Percentiles rank a stretch among this genome's conserved stretches.
These are phyloP conservation scores for Wasmannia auropunctata DNA, from an alignment of 1,140 invertebrate genomes.

Conservation along the genomic window DNA sequence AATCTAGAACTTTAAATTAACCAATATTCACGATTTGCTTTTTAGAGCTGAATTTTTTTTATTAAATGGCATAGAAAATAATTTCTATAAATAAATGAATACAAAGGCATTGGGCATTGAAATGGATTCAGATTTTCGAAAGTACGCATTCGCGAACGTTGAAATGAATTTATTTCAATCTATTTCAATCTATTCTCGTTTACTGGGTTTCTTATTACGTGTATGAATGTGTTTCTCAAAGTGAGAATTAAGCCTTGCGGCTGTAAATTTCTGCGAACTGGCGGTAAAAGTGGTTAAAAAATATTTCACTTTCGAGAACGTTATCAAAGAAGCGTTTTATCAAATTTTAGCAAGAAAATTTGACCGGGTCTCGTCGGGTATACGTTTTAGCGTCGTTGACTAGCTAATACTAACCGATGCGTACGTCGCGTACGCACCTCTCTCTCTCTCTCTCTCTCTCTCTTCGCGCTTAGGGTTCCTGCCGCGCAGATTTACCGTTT, in stretches of 20 bases:
- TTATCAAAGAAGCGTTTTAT: conserved; percentile 41
- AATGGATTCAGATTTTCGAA: no score
- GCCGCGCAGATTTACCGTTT: conserved; percentile 87
- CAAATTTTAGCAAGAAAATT: conserved; percentile 56
- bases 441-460: background rate
- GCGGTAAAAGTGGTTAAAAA: conserved; percentile 26
- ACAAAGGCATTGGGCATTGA: no score
- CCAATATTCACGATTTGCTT: no score
- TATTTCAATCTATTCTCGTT: no score
- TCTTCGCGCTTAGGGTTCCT: background rate
- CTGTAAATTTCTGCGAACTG: conserved; percentile 1
- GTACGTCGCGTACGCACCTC: conserved; percentile 15
- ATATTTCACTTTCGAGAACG: conserved; percentile 37
- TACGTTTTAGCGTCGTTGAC: conserved; percentile 61
- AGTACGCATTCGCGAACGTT: no score
- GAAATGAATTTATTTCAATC: no score
- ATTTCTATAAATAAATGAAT: no score
- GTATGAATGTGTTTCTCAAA: background rate
- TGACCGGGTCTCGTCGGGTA: conserved; percentile 16
- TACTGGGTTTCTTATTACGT: no score
- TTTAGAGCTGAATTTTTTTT: no score
- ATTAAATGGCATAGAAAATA: no score
- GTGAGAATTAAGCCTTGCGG: background rate
- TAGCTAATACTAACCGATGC: conserved; percentile 73
- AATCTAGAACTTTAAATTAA: no score